phyloP scores from a whole-genome alignment of 2,797 vertebrate species.

The Nannoperca obscura region DNA sequence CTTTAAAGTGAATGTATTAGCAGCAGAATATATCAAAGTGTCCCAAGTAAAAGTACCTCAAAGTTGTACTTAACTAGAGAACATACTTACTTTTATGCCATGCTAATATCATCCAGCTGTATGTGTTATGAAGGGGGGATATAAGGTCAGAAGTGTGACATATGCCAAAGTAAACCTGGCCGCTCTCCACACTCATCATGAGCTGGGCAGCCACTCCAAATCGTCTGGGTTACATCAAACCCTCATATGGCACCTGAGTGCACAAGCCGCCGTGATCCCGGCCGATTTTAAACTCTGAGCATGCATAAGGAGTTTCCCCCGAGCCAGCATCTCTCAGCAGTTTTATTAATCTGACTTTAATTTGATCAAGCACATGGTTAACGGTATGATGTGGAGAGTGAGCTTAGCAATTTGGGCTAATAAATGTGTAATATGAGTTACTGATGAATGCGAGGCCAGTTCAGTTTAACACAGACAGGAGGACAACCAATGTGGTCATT shows the following conservation, averaged over 20 bases:
- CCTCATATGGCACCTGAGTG: constrained; percentile 48
- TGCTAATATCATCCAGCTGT: constrained; percentile 80
- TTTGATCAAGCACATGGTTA: constrained; percentile 32
- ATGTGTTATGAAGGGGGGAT: constrained; percentile 67
- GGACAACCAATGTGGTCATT: constrained; percentile 46
- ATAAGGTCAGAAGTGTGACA: constrained; percentile 73
- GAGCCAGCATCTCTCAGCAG: neutral
- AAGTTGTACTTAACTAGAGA: neutral
- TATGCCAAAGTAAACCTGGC: constrained; percentile 82
- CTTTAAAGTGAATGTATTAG: neutral
- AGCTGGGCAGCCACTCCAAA: constrained; percentile 58
- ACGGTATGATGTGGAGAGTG: constrained; percentile 21
- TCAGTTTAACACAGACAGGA: constrained; percentile 24
- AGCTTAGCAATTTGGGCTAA: constrained; percentile 29
- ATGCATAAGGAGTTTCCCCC: constrained; percentile 1
- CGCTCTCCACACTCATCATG: constrained; percentile 69
- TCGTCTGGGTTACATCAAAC: constrained; percentile 57
- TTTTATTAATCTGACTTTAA: constrained; percentile 39
- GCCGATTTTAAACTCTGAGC: constrained; percentile 8
- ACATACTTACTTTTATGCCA: neutral
- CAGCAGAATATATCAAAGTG: neutral
- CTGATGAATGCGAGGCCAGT: constrained; percentile 42
- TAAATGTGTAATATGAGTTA: constrained; percentile 47
- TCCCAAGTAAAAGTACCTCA: neutral
- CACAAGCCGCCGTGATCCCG: constrained; percentile 26